Evolutionary conservation across 2,113 vertebrate genomes (phyloP), one percentile per base, ranked within the genome.

Genomic region (Speoplatyrhinus poulsoni): DNA sequence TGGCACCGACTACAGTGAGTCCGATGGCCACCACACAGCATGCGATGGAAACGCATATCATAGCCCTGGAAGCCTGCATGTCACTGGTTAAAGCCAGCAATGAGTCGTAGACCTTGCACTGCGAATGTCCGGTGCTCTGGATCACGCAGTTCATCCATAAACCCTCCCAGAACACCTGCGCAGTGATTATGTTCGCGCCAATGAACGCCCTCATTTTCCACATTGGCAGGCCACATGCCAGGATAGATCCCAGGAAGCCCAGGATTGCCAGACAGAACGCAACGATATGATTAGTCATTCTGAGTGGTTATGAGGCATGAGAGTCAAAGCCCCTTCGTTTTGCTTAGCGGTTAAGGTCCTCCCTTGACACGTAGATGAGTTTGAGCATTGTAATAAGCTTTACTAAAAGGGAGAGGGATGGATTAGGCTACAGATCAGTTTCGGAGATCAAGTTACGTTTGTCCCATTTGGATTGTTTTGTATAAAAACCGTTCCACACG

Each of bases 181-280:
- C 83, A 0, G 94, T 95, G 84, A 98, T 73, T 58, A 98, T 96
- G 90, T 93, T 96, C 76, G 86, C 87, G 2, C 94, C 95, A 19
- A 97, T 86, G 73, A 98, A 98, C 36, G 96, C 94, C 0, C 95
- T 84, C 79, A 96, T 94, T 53, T 91, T 91, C 96, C 96, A 98
- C 94, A 94, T 95, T 26, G 96, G 96, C 69, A 98, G 62, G 0
- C 87, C 94, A 1, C 95, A 96, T 77, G 94, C 90, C 16, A 96
- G 56, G 80, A 96, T 94, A 70, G 90, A 92, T 75, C 95, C 93
- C 63, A 96, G 47, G 87, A 95, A 94, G 6, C 97, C 96, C 60
- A 98, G 4, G 65, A 95, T 66, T 0, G 93, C 92, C 82, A 98
- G 85, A 68, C 84, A 15, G 16, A 93, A 54, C 13, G 94, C 96